Evolutionary conservation across 1,140 invertebrate genomes (phyloP).

Genomic region (Drosophila pandora): DNA sequence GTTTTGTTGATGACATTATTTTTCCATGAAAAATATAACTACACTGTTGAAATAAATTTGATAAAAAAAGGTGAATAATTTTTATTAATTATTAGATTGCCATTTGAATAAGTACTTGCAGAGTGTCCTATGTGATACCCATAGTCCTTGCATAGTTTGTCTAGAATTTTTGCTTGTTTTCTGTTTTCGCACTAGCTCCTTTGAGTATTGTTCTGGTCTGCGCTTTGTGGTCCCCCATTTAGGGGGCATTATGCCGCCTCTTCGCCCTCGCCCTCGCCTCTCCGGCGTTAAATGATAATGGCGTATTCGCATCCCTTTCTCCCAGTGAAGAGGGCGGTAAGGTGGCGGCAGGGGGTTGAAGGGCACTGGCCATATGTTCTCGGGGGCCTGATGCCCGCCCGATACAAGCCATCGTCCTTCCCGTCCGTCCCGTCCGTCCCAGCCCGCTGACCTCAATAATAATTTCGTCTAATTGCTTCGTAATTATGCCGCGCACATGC

Average conservation of each 20-base stretch:
- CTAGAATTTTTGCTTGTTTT: constrained; percentile 23
- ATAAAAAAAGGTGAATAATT: background rate
- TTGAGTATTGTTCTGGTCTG: constrained; percentile 26
- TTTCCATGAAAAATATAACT: background rate
- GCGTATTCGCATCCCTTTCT: constrained; percentile 65
- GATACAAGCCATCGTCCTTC: constrained; percentile 2
- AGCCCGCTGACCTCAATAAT: constrained; percentile 70
- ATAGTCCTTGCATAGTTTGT: constrained; percentile 2
- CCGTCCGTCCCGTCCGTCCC: background rate
- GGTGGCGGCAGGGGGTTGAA: background rate
- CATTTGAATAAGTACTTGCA: no score
- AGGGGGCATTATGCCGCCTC: constrained; percentile 35
- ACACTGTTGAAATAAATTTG: background rate
- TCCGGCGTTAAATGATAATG: constrained; percentile 69
- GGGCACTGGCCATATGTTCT: constrained; percentile 63
- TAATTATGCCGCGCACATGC: constrained; percentile 80
- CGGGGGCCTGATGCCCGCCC: constrained; percentile 12
- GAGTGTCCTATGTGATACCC: background rate
- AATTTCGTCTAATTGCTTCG: constrained; percentile 82
- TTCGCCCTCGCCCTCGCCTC: constrained; percentile 5
- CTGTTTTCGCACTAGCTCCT: background rate
- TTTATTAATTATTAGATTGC: no score
- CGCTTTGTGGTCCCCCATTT: constrained; percentile 49
- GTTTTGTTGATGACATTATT: constrained; percentile 20
- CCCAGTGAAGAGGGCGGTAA: background rate